phyloP scores from a whole-genome alignment of 23 tunicate genomes.

The Halocynthia aurantium region DNA sequence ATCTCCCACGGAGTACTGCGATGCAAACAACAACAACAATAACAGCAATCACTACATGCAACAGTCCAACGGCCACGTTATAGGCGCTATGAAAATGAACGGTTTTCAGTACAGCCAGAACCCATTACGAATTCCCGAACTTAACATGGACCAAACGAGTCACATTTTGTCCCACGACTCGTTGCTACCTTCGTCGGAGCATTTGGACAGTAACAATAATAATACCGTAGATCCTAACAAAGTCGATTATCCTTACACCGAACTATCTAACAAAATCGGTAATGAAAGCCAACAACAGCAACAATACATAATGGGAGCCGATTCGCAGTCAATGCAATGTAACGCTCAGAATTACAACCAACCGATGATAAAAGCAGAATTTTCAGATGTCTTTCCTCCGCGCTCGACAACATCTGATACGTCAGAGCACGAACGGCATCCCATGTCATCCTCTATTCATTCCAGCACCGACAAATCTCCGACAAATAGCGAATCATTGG shows the following conservation, averaged over 20 bases:
- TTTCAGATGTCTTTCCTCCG: constrained; percentile 18
- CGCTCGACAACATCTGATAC: constrained; percentile 20
- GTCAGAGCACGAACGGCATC: constrained; percentile 12
- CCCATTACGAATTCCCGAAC: background rate
- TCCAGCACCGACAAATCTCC: constrained; percentile 11
- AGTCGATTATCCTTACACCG: constrained; percentile 7
- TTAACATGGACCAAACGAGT: background rate
- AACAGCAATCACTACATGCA: background rate
- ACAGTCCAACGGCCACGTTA: background rate
- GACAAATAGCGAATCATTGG: constrained; percentile 13
- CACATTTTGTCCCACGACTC: background rate
- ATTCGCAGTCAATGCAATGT: constrained; percentile 1
- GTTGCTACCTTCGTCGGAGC: background rate
- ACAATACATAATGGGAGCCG: constrained; percentile 5
- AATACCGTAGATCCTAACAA: background rate
- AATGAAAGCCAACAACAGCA: constrained; percentile 4
- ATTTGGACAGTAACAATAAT: background rate
- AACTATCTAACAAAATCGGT: background rate
- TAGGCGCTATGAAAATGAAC: background rate
- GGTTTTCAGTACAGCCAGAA: background rate
- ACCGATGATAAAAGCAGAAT: constrained; percentile 16
- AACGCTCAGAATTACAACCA: background rate
- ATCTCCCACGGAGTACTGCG: background rate
- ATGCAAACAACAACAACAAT: background rate
- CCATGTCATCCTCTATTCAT: background rate